Evolutionary conservation across 2,113 vertebrate species (phyloP), one percentile per base, ranked within the genome.

Genomic region (Henicopernis longicauda): DNA sequence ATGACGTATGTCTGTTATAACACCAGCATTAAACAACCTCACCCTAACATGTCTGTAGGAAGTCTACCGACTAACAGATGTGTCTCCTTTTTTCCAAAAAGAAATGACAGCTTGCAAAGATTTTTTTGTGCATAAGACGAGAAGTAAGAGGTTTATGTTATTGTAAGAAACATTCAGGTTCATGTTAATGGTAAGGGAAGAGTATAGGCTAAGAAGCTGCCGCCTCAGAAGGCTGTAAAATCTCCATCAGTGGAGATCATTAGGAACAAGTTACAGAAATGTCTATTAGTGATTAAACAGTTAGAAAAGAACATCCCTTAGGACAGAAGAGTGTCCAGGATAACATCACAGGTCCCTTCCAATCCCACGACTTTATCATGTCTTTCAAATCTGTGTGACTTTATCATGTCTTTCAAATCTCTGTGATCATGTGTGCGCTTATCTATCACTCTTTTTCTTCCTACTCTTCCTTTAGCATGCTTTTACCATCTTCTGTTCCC

Each of bases 1-100:
- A 29, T 4, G 40, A 21, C 19, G 54, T 0, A 0, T 5, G 5
- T 66, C n/a, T 5, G 4, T n/a, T 77, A 16, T 14, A 44, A 70
- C 26, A 49, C 10, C 8, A 7, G 13, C 0, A 0, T 67, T 67
- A 54, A 77, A 19, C 22, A 10, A 20, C 36, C 27, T 40, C 47
- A 84, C 17, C 40, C n/a, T 61, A 74, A 47, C 10, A 57, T 7
- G 11, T 82, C 54, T 47, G 29, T 47, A 71, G 36, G 61, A 84
- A 84, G 11, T 10, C 45, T 78, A 36, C 23, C 22, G 9, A 40
- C 27, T 52, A 42, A 50, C 1, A 8, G 26, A 13, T 12, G 9
- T 18, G 5, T 65, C 31, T 74, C 14, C 3, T n/a, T 52, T 59
- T 47, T 29, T 44, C 10, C 49, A 13, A 45, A 77, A 58, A 15